Conservation (phyloP, 2,113 vertebrate species). For the Polypterus senegalus region DNA sequence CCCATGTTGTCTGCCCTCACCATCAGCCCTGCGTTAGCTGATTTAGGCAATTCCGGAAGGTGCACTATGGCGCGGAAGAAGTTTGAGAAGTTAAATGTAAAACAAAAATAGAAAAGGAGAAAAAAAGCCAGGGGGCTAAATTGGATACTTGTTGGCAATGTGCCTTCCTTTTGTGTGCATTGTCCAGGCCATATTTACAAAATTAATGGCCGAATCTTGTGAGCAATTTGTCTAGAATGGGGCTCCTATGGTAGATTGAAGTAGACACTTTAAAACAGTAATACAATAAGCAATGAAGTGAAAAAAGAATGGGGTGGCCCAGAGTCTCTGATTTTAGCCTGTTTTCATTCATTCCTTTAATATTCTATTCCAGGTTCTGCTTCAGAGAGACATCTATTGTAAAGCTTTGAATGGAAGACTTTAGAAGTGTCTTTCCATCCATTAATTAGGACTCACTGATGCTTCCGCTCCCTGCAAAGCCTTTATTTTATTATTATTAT, state of each 20-base stretch:
- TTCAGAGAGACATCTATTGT: conserved; percentile 58
- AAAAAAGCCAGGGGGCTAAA: conserved; percentile 8
- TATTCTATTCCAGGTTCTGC: conserved; percentile 62
- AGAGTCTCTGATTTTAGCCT: conserved; percentile 40
- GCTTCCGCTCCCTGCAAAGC: conserved; percentile 53
- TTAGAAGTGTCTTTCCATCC: conserved; percentile 48
- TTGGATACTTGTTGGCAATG: conserved; percentile 20
- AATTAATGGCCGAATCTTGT: conserved; percentile 31
- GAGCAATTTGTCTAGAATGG: conserved; percentile 37
- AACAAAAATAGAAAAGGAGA: conserved; percentile 8
- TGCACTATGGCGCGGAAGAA: neutral
- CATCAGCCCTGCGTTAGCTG: conserved; percentile 9
- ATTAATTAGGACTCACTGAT: conserved; percentile 63
- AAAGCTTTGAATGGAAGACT: conserved; percentile 54
- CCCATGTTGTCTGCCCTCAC: conserved; percentile 23
- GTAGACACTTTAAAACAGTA: conserved; percentile 37
- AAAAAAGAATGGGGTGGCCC: conserved; percentile 27
- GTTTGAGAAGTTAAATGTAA: conserved; percentile 20
- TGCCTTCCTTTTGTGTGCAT: conserved; percentile 28
- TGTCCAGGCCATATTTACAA: conserved; percentile 45
- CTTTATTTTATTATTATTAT: conserved; percentile 45
- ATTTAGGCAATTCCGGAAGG: conserved; percentile 7
- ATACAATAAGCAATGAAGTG: conserved; percentile 28
- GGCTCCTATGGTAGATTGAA: conserved; percentile 29
- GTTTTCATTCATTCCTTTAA: conserved; percentile 47